Evolutionary conservation across 2,797 vertebrate genomes (phyloP).

Genomic region (Danio aesculapii): DNA sequence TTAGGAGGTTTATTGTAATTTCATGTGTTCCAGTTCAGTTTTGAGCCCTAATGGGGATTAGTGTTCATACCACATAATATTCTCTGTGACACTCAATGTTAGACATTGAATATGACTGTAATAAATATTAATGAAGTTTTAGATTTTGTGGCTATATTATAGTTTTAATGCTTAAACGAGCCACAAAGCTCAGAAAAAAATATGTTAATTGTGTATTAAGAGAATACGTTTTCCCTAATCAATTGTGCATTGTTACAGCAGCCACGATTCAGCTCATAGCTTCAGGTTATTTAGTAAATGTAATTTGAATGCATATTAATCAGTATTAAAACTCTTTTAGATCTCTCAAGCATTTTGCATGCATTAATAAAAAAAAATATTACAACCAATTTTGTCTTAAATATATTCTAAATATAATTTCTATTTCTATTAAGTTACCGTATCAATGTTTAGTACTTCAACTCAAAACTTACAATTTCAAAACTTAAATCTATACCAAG

Average conservation of each 20-base stretch:
- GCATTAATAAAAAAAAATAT: neutral
- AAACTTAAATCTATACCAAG: too few relatives aligned
- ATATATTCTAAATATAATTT: neutral
- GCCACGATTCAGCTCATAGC: slow-evolving; percentile 1
- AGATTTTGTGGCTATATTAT: neutral
- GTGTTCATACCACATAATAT: neutral
- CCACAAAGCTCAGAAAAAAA: neutral
- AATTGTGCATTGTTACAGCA: neutral
- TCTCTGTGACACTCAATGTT: neutral
- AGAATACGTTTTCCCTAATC: neutral
- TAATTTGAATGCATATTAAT: neutral
- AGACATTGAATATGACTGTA: neutral
- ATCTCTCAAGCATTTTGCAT: neutral
- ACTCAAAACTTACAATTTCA: neutral
- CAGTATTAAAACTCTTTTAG: neutral
- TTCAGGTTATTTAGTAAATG: neutral
- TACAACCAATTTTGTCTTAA: neutral
- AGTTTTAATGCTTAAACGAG: neutral
- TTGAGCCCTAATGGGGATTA: slow-evolving; percentile 1
- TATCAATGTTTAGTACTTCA: neutral
- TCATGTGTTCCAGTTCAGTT: neutral
- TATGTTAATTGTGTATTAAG: neutral
- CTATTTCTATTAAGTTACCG: too few relatives aligned
- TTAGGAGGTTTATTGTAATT: neutral
- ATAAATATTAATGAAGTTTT: slow-evolving; percentile 1